A percentile compares a stretch with the other conserved stretches of the same genome.
These are phyloP conservation scores for Coranthus polyacanthus DNA, from an alignment of 2,797 vertebrate genomes.

Conservation along the genomic window DNA sequence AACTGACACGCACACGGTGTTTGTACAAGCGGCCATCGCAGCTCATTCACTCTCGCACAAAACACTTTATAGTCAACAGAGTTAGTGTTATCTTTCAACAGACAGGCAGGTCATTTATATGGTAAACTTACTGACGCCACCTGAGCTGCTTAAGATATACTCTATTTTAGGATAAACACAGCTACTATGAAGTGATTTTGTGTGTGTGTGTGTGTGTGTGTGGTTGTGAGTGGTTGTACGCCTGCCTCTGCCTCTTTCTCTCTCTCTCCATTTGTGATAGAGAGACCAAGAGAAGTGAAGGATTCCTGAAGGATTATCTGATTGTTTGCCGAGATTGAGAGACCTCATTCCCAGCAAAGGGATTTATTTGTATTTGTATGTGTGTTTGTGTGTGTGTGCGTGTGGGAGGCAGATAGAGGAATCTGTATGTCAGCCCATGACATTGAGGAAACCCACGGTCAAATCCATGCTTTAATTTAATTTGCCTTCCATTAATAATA, in stretches of 20 bases:
- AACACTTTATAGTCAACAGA: constrained; percentile 63
- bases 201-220: constrained; percentile 27
- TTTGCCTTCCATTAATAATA: constrained; percentile 82
- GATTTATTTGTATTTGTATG: constrained; percentile 75
- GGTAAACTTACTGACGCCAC: constrained; percentile 78
- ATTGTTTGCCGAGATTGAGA: constrained; percentile 84
- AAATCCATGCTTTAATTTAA: constrained; percentile 83
- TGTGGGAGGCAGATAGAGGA: constrained; percentile 63
- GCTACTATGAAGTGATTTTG: constrained; percentile 62
- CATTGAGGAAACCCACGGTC: constrained; percentile 83
- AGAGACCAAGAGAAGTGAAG: constrained; percentile 78
- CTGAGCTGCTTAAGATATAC: constrained; percentile 75
- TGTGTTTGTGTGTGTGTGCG: constrained; percentile 24
- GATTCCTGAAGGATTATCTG: constrained; percentile 84
- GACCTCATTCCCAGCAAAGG: constrained; percentile 79
- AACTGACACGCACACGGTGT: constrained; percentile 18
- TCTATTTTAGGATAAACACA: constrained; percentile 72
- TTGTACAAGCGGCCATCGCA: constrained; percentile 6
- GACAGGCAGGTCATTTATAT: constrained; percentile 84
- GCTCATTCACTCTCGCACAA: constrained; percentile 49
- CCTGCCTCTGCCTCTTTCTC: constrained; percentile 40
- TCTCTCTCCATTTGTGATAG: constrained; percentile 67
- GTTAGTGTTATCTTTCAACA: constrained; percentile 73
- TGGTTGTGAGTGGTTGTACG: constrained; percentile 45
- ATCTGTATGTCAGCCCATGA: constrained; percentile 74